phyloP scores from a whole-genome alignment of 2,113 vertebrate genomes.

The Grammatotria lemairii region DNA sequence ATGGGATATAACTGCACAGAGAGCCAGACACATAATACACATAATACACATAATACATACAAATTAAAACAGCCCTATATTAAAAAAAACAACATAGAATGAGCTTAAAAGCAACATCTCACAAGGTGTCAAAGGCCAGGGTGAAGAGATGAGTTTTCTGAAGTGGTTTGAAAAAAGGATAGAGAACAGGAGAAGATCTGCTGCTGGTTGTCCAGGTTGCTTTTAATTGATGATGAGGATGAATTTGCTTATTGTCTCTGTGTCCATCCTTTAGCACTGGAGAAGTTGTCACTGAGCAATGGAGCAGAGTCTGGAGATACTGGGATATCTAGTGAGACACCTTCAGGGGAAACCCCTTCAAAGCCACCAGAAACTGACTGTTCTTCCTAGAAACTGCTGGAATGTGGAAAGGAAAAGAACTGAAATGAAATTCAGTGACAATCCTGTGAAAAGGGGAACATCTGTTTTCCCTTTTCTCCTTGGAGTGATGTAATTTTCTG shows the following conservation, averaged over 20 bases:
- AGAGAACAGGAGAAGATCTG: not conserved
- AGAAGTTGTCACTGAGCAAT: slow-evolving; percentile 81
- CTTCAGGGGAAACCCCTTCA: slow-evolving; percentile 74
- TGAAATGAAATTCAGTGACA: not conserved
- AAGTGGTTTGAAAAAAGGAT: not conserved
- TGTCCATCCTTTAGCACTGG: slow-evolving; percentile 71
- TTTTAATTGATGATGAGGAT: not conserved
- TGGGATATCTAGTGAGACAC: slow-evolving; percentile 75
- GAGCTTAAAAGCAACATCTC: not conserved
- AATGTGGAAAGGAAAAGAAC: not conserved
- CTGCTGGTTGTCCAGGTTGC: not conserved
- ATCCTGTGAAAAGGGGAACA: not conserved
- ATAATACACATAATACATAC: not conserved
- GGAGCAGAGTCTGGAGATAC: slow-evolving; percentile 84
- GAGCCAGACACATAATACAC: not conserved
- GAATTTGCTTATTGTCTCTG: not conserved
- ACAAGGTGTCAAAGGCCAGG: not conserved
- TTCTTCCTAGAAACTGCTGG: slow-evolving; percentile 70
- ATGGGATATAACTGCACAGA: not conserved
- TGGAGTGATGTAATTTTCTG: not conserved
- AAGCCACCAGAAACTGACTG: slow-evolving; percentile 74
- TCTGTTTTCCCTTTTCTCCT: not conserved
- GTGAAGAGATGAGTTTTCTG: not conserved
- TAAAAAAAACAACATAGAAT: not conserved
- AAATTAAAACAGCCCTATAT: not conserved